Evolutionary conservation across 2,113 vertebrate species (phyloP).

Genomic region (Lophius piscatorius): DNA sequence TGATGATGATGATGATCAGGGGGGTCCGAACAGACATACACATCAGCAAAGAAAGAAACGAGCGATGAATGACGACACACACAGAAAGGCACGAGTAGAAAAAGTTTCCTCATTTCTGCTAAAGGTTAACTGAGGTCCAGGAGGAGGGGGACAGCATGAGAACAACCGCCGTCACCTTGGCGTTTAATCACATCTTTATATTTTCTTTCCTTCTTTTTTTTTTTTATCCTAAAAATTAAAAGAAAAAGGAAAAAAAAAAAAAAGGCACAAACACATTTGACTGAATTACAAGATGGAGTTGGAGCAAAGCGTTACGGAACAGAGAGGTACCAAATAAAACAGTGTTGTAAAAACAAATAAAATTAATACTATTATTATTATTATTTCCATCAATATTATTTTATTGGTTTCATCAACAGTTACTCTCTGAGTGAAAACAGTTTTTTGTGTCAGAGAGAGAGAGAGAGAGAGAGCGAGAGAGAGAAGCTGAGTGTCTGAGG

Average conservation of each 20-base stretch:
- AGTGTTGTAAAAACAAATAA: conserved; percentile 65
- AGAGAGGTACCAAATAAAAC: conserved; percentile 70
- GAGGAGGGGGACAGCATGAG: conserved; percentile 48
- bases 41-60: conserved; percentile 41
- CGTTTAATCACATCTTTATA: conserved; percentile 37
- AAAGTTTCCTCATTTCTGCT: conserved; percentile 52
- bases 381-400: conserved; percentile 62
- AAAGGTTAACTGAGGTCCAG: conserved; percentile 34
- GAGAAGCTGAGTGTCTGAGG: conserved; percentile 53
- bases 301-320: conserved; percentile 62
- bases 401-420: conserved; percentile 52
- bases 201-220: conserved; percentile 6
- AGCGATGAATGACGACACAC: conserved; percentile 26
- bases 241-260: conserved; percentile 61
- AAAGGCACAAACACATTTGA: conserved; percentile 72
- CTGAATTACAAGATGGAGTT: conserved; percentile 54
- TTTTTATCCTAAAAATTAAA: conserved; percentile 34
- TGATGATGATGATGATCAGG: background rate
- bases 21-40: conserved; percentile 34
- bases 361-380: conserved; percentile 74
- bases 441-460: conserved; percentile 13
- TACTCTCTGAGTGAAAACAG: conserved; percentile 25
- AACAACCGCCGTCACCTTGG: conserved; percentile 42
- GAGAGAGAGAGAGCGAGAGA: conserved; percentile 11
- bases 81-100: conserved; percentile 80